Conservation (phyloP, 1,140 invertebrate species). For the Mesaphorura yosii region DNA sequence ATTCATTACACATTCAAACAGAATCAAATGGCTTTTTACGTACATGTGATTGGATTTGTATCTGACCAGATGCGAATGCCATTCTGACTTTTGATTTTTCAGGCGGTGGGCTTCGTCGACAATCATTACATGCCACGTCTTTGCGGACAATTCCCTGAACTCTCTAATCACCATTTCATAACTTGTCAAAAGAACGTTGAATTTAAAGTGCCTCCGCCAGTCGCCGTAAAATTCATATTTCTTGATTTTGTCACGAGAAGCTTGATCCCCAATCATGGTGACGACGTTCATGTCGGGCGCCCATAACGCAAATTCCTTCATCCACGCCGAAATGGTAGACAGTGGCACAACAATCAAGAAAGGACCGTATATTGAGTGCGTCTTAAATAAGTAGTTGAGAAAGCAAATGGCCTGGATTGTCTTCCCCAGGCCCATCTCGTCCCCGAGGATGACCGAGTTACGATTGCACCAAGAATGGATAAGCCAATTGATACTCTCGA, state of each 20-base stretch:
- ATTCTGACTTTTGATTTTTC: constrained; percentile 94
- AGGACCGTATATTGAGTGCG: constrained; percentile 86
- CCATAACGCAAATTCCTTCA: constrained; percentile 94
- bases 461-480: constrained; percentile 97
- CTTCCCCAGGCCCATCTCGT: constrained; percentile 63
- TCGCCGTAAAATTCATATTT: constrained; percentile 93
- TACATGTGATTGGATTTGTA: constrained; percentile 91
- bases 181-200: constrained; percentile 94
- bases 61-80: constrained; percentile 88
- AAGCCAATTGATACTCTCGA: constrained; percentile 98
- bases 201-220: constrained; percentile 85
- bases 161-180: constrained; percentile 99
- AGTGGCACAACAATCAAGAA: constrained; percentile 96
- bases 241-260: constrained; percentile 75
- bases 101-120: constrained; percentile 97
- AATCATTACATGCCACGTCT: constrained; percentile 85
- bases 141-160: constrained; percentile 74
- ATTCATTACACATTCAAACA: too few relatives aligned
- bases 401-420: constrained; percentile 81
- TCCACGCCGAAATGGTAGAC: constrained; percentile 98
- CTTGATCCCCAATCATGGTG: constrained; percentile 89
- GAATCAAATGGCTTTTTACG: too few relatives aligned
- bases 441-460: constrained; percentile 95
- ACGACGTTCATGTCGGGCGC: constrained; percentile 95
- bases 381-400: constrained; percentile 78